Evolutionary conservation across 2,113 vertebrate species (phyloP), one percentile per base, ranked within the genome.

Genomic region (Alethe castanea): DNA sequence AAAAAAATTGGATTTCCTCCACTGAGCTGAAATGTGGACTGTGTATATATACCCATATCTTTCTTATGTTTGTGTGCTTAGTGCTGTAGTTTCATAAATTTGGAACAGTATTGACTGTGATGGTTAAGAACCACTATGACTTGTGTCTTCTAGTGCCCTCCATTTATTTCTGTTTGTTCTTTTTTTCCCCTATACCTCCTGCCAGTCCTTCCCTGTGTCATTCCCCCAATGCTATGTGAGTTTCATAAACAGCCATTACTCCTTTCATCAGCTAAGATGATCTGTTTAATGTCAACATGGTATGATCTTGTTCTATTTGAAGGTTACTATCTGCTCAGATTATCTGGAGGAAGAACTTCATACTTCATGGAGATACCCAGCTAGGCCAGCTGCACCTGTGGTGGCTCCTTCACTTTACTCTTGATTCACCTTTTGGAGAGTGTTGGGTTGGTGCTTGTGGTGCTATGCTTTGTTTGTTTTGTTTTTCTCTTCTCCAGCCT

Each of bases 191-290:
- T 24, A 0, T 14, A 8, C 17, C 18, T 86, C 10, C 26, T 47
- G 22, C 40, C 24, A 47, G 20, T 64, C 33, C 24, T 94, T 71
- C 38, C 36, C 19, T 38, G 19, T 40, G 56, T 57, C 33, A 14
- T 40, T 61, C 9, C 29, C 42, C 12, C 24, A 61, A 0, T 24
- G 45, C 69, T 1, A 0, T 4, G 4, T 36, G 50, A 38, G 23
- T 45, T 85, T 54, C 5, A 6, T 67, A n/a, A 85, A 48, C 12
- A 42, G 9, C 35, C 33, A 35, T 19, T 50, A 56, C 22, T 78
- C 19, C 20, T 74, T 20, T 18, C 65, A 1, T 52, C 33, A 67
- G 62, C 66, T 67, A 4, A 36, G 16, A 19, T 42, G 47, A 45
- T 62, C 28, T 54, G 14, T 31, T 82, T 70, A 42, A 33, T 38